A percentile compares a stretch with the other conserved stretches of the same genome.
Evolutionary conservation across 2,888 invertebrate species (phyloP).

Genomic region (Capitulum mitella): DNA sequence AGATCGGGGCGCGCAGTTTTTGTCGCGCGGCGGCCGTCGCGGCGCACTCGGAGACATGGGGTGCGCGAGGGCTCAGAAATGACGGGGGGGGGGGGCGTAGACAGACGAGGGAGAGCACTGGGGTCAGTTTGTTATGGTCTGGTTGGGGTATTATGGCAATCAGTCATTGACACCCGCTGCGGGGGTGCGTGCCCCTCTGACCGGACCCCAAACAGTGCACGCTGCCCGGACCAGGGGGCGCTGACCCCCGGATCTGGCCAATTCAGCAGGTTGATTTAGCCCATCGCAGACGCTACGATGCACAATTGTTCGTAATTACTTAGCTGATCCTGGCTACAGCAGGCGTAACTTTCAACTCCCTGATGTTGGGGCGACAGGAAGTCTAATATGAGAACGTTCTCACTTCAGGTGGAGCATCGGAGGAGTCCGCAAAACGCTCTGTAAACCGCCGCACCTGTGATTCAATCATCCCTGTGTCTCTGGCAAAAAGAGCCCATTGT

Average conservation of each 20-base stretch:
- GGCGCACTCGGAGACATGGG: not conserved
- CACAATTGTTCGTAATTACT: too few relatives aligned
- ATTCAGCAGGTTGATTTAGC: too few relatives aligned
- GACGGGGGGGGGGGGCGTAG: not conserved
- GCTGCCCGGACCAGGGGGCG: not conserved
- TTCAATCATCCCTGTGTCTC: too few relatives aligned
- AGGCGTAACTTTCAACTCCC: too few relatives aligned
- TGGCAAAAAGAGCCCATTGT: too few relatives aligned
- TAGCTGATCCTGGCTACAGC: too few relatives aligned
- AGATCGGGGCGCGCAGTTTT: not conserved
- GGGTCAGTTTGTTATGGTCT: constrained; percentile 21
- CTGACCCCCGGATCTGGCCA: not conserved
- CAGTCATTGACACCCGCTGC: constrained; percentile 16
- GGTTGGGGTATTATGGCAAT: constrained; percentile 14
- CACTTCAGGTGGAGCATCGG: too few relatives aligned
- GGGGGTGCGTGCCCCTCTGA: not conserved
- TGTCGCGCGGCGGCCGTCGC: not conserved
- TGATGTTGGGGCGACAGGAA: too few relatives aligned
- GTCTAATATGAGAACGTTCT: too few relatives aligned
- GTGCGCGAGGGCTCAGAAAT: not conserved
- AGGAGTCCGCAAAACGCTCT: too few relatives aligned
- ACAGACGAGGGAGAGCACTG: not conserved
- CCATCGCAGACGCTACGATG: too few relatives aligned
- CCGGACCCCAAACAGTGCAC: not conserved
- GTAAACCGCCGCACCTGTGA: too few relatives aligned